A percentile compares a stretch with the other conserved stretches of the same genome.
Evolutionary conservation across 2,797 vertebrate species (phyloP).

Genomic region (Hippoglossus hippoglossus): DNA sequence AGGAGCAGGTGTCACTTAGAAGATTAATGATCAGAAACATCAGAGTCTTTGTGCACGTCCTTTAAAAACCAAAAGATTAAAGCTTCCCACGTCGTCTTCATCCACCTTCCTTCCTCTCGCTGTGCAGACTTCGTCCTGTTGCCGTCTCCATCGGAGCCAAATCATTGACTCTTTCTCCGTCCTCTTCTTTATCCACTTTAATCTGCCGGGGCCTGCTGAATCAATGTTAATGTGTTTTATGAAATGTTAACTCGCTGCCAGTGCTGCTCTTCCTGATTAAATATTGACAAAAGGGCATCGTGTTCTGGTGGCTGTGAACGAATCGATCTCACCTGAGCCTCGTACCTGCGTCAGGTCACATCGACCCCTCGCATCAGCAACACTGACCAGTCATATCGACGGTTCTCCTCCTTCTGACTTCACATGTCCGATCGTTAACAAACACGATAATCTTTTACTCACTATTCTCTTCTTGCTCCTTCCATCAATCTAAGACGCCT

Average conservation of each 20-base stretch:
- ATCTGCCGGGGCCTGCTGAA: slow-evolving; percentile 53
- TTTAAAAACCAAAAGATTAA: slow-evolving; percentile 4
- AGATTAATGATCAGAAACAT: slow-evolving; percentile 34
- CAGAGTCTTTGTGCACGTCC: background rate
- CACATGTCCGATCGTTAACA: background rate
- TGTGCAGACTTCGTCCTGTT: slow-evolving; percentile 33
- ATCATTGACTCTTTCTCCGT: slow-evolving; percentile 41
- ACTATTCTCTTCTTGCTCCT: too few relatives aligned
- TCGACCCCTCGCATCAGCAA: background rate
- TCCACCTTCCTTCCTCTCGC: slow-evolving; percentile 11
- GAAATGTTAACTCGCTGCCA: slow-evolving; percentile 68
- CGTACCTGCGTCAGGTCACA: slow-evolving; percentile 2
- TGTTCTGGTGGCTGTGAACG: slow-evolving; percentile 36
- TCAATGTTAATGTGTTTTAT: slow-evolving; percentile 75
- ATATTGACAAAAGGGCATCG: slow-evolving; percentile 67
- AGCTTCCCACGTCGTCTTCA: slow-evolving; percentile 9
- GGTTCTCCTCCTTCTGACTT: too few relatives aligned
- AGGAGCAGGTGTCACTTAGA: slow-evolving; percentile 64
- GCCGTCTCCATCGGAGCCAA: slow-evolving; percentile 37
- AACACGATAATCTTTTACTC: background rate
- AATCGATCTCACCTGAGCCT: slow-evolving; percentile 45
- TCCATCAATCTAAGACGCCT: too few relatives aligned
- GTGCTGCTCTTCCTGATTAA: slow-evolving; percentile 67
- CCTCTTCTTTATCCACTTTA: slow-evolving; percentile 55
- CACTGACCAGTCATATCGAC: background rate